These are phyloP conservation scores for Emydoidea blandingii DNA, from an alignment of 2,797 vertebrate genomes.

Conservation along the genomic window DNA sequence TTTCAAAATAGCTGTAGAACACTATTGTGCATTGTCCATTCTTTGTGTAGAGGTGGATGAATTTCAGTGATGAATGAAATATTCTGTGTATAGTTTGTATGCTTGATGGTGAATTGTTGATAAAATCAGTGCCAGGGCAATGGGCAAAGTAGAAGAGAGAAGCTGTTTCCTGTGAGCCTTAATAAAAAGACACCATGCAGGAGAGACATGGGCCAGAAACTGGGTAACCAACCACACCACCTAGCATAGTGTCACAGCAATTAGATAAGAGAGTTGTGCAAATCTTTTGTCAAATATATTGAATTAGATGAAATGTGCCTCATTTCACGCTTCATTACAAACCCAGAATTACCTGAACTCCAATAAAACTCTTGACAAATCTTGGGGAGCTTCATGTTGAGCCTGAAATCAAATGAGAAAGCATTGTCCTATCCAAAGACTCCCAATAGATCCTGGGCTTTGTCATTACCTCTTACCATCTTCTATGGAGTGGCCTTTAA, in stretches of 20 bases:
- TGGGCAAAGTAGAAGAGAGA: neutral
- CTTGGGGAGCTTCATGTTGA: no score
- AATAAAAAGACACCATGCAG: neutral
- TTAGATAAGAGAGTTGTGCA: neutral
- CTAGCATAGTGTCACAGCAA: neutral
- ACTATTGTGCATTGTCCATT: neutral
- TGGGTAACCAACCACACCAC: accelerated
- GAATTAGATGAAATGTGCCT: no score
- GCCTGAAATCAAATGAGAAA: no score
- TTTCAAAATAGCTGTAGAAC: neutral
- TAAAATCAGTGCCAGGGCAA: accelerated
- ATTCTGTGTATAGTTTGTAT: neutral
- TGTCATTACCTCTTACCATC: no score
- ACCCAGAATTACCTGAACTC: no score
- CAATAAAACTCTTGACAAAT: no score
- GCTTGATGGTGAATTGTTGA: neutral
- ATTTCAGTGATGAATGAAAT: neutral
- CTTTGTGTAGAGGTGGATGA: no score
- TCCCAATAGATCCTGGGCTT: no score
- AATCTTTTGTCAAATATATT: no score
- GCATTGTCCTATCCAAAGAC: no score
- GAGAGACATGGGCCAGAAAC: neutral
- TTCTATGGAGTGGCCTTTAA: no score
- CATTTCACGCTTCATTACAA: no score
- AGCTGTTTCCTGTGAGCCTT: neutral